These are phyloP conservation scores for Frieseomelitta varia DNA, from an alignment of 1,140 invertebrate genomes.

Conservation along the genomic window DNA sequence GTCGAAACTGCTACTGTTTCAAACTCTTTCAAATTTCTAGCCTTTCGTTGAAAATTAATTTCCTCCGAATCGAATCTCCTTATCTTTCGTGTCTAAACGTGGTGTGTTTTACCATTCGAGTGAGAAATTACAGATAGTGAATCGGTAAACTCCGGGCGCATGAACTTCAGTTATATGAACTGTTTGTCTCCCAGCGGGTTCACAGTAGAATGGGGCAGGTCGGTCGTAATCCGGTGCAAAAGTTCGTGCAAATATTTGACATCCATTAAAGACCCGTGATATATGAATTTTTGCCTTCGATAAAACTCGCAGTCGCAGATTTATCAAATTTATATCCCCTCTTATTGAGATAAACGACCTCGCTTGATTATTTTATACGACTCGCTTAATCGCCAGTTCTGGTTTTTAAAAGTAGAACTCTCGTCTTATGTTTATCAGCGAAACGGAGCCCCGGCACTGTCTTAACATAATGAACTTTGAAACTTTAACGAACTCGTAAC, in stretches of 20 bases:
- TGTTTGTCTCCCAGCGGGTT: neutral
- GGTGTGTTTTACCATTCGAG: neutral
- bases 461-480: conserved; percentile 12
- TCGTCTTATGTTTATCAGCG: neutral
- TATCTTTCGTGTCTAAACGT: neutral
- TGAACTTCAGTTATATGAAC: neutral
- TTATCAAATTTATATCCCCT: too few relatives aligned
- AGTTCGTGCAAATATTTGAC: neutral
- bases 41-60: neutral
- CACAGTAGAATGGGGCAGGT: neutral
- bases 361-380: too few relatives aligned
- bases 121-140: neutral
- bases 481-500: conserved; percentile 21
- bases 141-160: neutral
- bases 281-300: neutral
- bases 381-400: too few relatives aligned
- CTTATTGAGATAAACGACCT: too few relatives aligned
- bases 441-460: neutral
- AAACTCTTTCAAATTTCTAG: neutral
- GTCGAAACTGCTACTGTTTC: neutral
- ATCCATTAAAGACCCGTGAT: neutral
- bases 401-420: too few relatives aligned
- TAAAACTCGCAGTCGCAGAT: too few relatives aligned
- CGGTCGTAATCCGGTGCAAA: neutral
- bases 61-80: neutral